phyloP scores from a whole-genome alignment of 2,888 invertebrate species.

The Digitonthophagus gazella region DNA sequence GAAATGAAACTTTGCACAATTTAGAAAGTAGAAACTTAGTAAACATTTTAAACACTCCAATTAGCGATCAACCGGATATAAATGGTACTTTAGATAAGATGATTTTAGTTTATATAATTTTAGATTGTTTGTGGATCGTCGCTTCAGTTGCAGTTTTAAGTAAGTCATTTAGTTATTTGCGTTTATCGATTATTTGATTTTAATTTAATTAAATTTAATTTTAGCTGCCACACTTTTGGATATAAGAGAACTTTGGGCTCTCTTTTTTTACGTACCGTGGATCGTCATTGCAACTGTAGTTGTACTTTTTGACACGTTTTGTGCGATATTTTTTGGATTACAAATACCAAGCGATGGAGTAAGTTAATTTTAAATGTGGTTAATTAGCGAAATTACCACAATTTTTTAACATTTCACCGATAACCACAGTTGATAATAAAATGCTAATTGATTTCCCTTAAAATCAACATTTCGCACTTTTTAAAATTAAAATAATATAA shows the following conservation, averaged over 20 bases:
- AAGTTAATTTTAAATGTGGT: conserved; percentile 31
- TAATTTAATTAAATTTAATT: neutral
- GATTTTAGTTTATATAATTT: conserved; percentile 29
- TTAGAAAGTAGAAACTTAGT: neutral
- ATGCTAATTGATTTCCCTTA: too few relatives aligned
- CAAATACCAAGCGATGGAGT: conserved; percentile 50
- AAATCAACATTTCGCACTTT: neutral
- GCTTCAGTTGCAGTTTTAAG: conserved; percentile 40
- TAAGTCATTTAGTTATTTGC: conserved; percentile 29
- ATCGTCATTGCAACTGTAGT: conserved; percentile 45
- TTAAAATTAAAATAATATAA: conserved; percentile 1
- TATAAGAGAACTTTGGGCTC: conserved; percentile 33
- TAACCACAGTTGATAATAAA: too few relatives aligned
- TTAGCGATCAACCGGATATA: neutral
- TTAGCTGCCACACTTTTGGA: conserved; percentile 37
- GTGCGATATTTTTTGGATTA: conserved; percentile 49
- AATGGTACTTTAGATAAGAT: conserved; percentile 16
- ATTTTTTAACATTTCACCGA: too few relatives aligned
- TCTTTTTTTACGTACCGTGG: conserved; percentile 49
- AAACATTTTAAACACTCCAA: neutral
- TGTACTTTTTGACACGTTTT: conserved; percentile 49
- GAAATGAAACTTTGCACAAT: neutral
- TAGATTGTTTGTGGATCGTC: conserved; percentile 41
- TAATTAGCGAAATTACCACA: neutral
- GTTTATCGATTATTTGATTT: neutral